A percentile compares a stretch with the other conserved stretches of the same genome.
phyloP scores from a whole-genome alignment of 2,888 invertebrate genomes.

The Elmis aenea region DNA sequence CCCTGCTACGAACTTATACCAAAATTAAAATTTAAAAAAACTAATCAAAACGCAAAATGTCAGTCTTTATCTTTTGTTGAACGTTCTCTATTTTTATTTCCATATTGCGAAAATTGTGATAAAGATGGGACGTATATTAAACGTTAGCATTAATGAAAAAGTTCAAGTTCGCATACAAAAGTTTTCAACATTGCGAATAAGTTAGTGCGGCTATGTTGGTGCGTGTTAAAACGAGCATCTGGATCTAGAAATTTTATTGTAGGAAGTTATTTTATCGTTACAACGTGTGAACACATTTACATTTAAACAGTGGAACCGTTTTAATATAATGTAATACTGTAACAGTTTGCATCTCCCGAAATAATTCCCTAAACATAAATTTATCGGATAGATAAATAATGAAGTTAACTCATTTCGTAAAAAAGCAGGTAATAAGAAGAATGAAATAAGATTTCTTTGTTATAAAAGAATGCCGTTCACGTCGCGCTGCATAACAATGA shows the following conservation, averaged over 20 bases:
- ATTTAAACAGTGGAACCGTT: conserved; percentile 14
- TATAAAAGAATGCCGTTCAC: conserved; percentile 14
- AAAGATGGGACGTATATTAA: too few species aligned
- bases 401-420: conserved; percentile 17
- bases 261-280: conserved; percentile 19
- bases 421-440: conserved; percentile 19
- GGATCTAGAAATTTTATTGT: conserved; percentile 19
- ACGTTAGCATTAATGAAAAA: too few species aligned
- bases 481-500: conserved; percentile 12
- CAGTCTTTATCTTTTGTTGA: too few species aligned
- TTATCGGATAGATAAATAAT: conserved; percentile 20
- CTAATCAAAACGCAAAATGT: too few species aligned
- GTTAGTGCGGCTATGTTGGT: too few species aligned
- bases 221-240: conserved; percentile 14
- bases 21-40: too few species aligned
- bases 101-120: too few species aligned
- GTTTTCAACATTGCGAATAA: too few species aligned
- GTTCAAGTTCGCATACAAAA: too few species aligned
- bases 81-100: too few species aligned
- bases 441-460: conserved; percentile 19
- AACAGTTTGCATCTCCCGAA: conserved; percentile 9
- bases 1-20: too few species aligned
- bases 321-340: conserved; percentile 10
- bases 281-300: conserved; percentile 22
- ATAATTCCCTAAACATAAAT: conserved; percentile 13